Base-by-base conservation (phyloP, 2,113 vertebrate genomes). In the Pipra filicauda region DNA sequence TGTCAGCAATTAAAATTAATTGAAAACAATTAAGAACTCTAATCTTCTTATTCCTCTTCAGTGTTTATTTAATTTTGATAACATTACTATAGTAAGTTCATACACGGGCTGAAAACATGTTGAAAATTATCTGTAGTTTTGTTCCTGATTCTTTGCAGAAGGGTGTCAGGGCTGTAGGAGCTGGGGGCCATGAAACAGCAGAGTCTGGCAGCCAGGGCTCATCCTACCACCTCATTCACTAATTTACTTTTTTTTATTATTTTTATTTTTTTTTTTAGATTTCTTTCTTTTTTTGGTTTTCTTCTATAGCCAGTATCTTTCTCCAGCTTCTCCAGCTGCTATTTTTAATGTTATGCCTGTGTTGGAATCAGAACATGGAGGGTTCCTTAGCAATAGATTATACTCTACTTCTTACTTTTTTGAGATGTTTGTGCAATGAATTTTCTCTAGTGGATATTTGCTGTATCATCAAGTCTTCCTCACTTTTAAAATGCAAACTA, bases 1-100 rank as follows among this genome's bases (percentile, higher is more conserved):
- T 86, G 72, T 91, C 92, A 96, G 54, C 54, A 95, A 91, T 92
- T 94, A 95, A 96, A 96, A 94, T 86, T 72, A 95, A 94, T 85
- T 94, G 54, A 93, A 96, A 98, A 82, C 62, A 88, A 83, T 89
- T 69, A 86, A 82, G 27, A 72, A 70, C 30, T 88, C 71, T 77
- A 15, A 76, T 59, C 65, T 91, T 78, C 46, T 52, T 70, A 26
- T 69, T 82, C 41, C 35, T 80, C 16, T 73, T 79, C 23, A 61
- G 15, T 70, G 77, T 93, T 96, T 93, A 61, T 85, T 93, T 95
- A 85, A 74, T 88, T 94, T 91, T 87, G 43, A 57, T 77, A 67
- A 71, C 49, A 82, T 2, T 41, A 6, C 23, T 62, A 3, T 21
- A 46, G 9, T 58, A 75, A 73, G 9, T 19, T 80, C 54, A 80